Base-by-base conservation (phyloP, 2,113 vertebrate species). In the Herpetotheres cachinnans region DNA sequence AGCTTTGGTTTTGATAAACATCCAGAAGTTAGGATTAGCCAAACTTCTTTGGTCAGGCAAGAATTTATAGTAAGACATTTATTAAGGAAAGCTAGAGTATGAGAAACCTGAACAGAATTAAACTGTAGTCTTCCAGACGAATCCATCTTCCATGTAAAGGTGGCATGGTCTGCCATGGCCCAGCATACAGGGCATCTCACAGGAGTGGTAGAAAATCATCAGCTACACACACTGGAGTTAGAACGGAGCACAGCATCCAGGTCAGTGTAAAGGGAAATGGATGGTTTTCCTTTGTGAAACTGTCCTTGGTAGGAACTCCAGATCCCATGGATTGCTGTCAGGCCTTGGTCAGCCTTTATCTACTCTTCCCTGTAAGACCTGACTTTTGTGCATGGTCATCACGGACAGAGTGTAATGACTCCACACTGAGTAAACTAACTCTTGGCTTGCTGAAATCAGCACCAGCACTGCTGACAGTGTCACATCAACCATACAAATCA, bases 1-100 rank as follows among this genome's bases (percentile, higher is more conserved):
- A 93, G 55, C 77, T 95, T 93, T 89, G 91, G 91, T 95, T 97
- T 96, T 97, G 97, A 92, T 95, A 95, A 96, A 80, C 86, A 92
- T 97, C 94, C 97, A 97, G 91, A 86, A 91, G 91, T 81, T 56
- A 67, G 77, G 61, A 95, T 78, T 84, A 86, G 94, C 94, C 95
- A 96, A 96, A 94, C 73, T 83, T 46, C 76, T 78, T 63, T 82
- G 86, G 94, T 82, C 90, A 89, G 90, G 86, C 86, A 95, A 95
- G 77, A 89, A 89, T 95, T 97, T 96, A 76, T 49, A 93, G 83
- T 82, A 86, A 92, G 82, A 74, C 52, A 84, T 92, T 89, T 90
- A 93, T 93, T 89, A 87, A 52, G 82, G 86, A 94, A 94, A 91
- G 63, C 77, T 54, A 38, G 25, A 82, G 73, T 40, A 81, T 0